phyloP scores from a whole-genome alignment of 1,140 invertebrate species.

The Artemia franciscana region DNA sequence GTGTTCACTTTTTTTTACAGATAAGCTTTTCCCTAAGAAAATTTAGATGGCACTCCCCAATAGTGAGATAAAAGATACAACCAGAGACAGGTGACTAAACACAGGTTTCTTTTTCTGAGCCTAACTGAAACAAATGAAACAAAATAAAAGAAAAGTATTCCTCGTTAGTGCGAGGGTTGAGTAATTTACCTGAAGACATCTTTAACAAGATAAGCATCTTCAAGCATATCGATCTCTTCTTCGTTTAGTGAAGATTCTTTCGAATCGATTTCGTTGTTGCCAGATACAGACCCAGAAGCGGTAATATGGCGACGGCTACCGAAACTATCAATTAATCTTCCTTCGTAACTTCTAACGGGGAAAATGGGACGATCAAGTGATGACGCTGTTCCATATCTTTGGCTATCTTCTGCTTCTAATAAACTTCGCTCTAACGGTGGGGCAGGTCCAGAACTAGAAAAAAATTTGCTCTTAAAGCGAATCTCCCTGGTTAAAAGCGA shows the following conservation, averaged over 20 bases:
- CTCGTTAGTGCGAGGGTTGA: neutral
- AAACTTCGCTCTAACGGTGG: slow-evolving; percentile 7
- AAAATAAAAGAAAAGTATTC: too few relatives aligned
- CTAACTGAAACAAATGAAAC: too few relatives aligned
- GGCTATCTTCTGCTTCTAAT: slow-evolving; percentile 5
- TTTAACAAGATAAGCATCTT: slow-evolving; percentile 37
- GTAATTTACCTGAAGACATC: slow-evolving; percentile 31
- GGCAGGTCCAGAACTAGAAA: neutral
- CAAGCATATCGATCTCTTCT: slow-evolving; percentile 37
- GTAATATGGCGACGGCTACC: neutral
- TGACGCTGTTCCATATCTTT: neutral
- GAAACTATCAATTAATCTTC: neutral
- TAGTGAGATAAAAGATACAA: too few relatives aligned
- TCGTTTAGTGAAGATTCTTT: slow-evolving; percentile 33
- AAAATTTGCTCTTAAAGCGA: neutral
- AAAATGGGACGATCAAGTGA: slow-evolving; percentile 4
- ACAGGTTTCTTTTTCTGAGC: too few relatives aligned
- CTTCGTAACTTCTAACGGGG: neutral
- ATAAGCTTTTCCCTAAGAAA: too few relatives aligned
- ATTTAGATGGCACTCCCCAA: too few relatives aligned
- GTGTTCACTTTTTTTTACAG: too few relatives aligned
- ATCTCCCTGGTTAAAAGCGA: too few relatives aligned
- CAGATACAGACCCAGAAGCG: neutral
- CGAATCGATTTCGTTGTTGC: neutral
- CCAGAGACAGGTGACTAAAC: too few relatives aligned